phyloP scores from a whole-genome alignment of 2,888 invertebrate species.

The Agrotis segetum region DNA sequence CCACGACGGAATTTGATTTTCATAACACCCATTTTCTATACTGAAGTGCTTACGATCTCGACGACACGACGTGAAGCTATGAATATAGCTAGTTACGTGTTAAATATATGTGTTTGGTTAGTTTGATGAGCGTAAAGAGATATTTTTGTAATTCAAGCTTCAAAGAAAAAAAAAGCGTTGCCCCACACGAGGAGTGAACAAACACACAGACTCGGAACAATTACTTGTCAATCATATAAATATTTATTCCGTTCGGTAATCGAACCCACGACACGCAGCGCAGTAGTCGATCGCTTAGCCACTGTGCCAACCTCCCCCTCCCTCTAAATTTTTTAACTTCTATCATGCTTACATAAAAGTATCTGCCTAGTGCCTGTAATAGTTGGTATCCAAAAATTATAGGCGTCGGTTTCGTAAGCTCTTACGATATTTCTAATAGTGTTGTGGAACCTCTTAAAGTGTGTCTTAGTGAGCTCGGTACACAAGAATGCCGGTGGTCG shows the following conservation, averaged over 20 bases:
- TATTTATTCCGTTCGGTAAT: not conserved
- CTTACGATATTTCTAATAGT: slow-evolving; percentile 2
- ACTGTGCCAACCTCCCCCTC: too few relatives aligned
- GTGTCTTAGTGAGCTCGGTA: slow-evolving; percentile 7
- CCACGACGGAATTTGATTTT: slow-evolving; percentile 68
- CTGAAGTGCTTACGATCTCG: slow-evolving; percentile 48
- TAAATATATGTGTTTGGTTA: slow-evolving; percentile 16
- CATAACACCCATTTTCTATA: slow-evolving; percentile 63
- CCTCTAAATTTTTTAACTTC: too few relatives aligned
- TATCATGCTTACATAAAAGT: too few relatives aligned
- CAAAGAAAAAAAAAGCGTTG: too few relatives aligned
- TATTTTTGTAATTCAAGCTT: not conserved
- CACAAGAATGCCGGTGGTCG: slow-evolving; percentile 42
- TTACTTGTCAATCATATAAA: too few relatives aligned
- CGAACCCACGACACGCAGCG: not conserved
- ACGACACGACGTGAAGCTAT: slow-evolving; percentile 28
- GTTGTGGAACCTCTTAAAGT: slow-evolving; percentile 6
- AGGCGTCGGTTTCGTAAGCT: not conserved
- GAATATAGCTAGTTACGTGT: slow-evolving; percentile 27
- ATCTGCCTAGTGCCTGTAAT: too few relatives aligned
- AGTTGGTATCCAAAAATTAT: not conserved
- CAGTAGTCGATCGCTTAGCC: too few relatives aligned
- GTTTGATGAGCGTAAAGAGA: not conserved
- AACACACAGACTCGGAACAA: too few relatives aligned
- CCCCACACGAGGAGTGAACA: too few relatives aligned